Base-by-base conservation (phyloP, 2,797 vertebrate genomes). In the Bovichtus variegatus region DNA sequence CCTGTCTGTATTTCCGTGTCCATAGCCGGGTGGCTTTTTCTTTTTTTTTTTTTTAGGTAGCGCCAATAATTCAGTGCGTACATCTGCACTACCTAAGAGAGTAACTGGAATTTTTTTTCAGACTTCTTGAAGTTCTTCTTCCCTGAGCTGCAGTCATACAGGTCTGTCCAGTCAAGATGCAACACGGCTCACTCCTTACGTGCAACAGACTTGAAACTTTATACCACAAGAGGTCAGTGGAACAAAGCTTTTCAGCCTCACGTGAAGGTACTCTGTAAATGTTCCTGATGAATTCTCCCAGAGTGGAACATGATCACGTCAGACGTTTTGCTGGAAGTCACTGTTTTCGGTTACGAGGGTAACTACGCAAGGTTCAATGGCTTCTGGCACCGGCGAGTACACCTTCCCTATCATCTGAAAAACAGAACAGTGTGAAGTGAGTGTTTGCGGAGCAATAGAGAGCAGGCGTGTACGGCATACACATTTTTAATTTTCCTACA, bases 371-470 rank as follows among this genome's bases (percentile, higher is more conserved):
- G 40, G 3, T 1, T 88, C 83, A 1, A 76, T 7, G 2, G 25
- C 0, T 16, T 91, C 91, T 3, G 29, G 27, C 25, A 55, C 49
- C 0, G 79, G 83, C 0, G 8, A 31, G 57, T 86, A 82, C 44
- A 89, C 5, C 6, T 0, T 27, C 2, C 0, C 58, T 0, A 47
- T 0, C 2, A 12, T 0, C 88, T 90, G 61, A 41, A 82, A 85
- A 65, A 51, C 6, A 71, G 1, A 76, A 60, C 2, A 36, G 53
- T 1, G 7, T 2, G 1, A 46, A 34, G 34, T 57, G 29, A 68
- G 50, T 15, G 11, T 49, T 50, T 46, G 29, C 62, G 44, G 3
- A 23, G 4, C 21, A 15, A n/a, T 36, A 67, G 44, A 64, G 27
- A 60, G 18, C 1, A 41, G 8, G 1, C 4, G 23, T 61, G 41